phyloP scores from a whole-genome alignment of 2,888 invertebrate species.

The Arrhopalites spinosus region DNA sequence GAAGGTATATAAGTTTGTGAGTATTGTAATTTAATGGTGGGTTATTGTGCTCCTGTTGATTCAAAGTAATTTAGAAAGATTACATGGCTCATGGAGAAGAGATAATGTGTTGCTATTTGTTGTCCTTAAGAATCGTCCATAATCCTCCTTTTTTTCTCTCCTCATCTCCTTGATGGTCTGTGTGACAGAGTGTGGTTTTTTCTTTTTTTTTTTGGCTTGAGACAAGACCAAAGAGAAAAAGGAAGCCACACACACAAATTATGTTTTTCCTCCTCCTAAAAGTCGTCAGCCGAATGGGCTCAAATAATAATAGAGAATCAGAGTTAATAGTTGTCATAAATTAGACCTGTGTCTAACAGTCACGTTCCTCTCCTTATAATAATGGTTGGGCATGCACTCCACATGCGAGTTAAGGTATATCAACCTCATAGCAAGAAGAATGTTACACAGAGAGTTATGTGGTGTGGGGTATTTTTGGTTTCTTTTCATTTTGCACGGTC shows the following conservation, averaged over 20 bases:
- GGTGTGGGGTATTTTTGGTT: slow-evolving; percentile 11
- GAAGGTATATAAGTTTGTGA: no score
- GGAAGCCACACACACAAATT: not conserved
- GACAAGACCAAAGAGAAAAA: not conserved
- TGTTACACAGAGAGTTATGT: not conserved
- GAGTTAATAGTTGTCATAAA: slow-evolving; percentile 11
- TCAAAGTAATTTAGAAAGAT: slow-evolving; percentile 19
- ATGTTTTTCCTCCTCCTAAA: no score
- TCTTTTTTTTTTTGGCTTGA: no score
- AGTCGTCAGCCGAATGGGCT: not conserved
- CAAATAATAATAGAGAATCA: slow-evolving; percentile 1
- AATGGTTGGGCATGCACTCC: no score
- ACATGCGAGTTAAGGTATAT: no score
- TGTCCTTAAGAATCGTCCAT: no score
- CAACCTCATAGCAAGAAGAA: no score
- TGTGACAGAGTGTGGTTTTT: no score
- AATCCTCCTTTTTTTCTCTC: no score
- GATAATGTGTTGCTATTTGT: no score
- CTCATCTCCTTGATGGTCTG: no score
- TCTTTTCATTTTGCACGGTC: slow-evolving; percentile 43
- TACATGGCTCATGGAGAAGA: slow-evolving; percentile 12
- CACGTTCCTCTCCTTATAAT: not conserved
- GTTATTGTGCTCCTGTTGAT: slow-evolving; percentile 2
- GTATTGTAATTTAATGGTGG: no score
- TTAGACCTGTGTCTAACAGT: not conserved